A percentile compares a stretch with the other conserved stretches of the same genome.
phyloP scores from a whole-genome alignment of 2,888 invertebrate genomes.

The Neelides folsomi region DNA sequence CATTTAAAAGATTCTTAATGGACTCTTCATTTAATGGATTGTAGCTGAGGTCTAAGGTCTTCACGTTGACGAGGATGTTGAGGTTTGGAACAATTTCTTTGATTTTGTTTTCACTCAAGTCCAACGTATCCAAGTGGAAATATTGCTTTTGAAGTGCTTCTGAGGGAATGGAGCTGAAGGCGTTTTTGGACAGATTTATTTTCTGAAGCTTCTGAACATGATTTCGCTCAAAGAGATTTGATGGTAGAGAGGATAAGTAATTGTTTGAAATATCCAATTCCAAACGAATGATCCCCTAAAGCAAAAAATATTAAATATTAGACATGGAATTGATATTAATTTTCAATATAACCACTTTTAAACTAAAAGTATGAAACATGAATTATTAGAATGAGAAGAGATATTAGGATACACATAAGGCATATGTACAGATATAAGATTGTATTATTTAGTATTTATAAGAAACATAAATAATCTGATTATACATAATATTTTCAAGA shows the following conservation, averaged over 20 bases:
- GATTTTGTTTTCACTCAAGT: constrained; percentile 63
- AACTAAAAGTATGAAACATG: too few relatives aligned
- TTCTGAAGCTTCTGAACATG: constrained; percentile 67
- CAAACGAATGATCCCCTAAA: constrained; percentile 59
- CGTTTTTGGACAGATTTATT: constrained; percentile 60
- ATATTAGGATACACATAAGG: too few relatives aligned
- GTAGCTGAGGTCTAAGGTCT: constrained; percentile 67
- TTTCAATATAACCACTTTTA: too few relatives aligned
- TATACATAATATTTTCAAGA: background rate
- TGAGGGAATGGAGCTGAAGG: constrained; percentile 64
- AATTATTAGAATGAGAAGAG: too few relatives aligned
- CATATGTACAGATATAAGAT: too few relatives aligned
- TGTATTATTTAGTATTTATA: too few relatives aligned
- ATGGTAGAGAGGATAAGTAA: constrained; percentile 58
- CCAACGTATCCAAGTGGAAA: constrained; percentile 64
- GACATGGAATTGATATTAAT: background rate
- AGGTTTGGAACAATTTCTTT: constrained; percentile 69
- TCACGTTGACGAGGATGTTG: constrained; percentile 73
- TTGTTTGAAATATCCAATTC: constrained; percentile 66
- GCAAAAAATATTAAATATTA: constrained; percentile 8
- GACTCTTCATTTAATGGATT: constrained; percentile 67
- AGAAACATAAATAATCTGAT: background rate
- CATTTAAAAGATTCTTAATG: constrained; percentile 60
- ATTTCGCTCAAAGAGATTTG: constrained; percentile 66
- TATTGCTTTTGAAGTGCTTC: constrained; percentile 69